Evolutionary conservation across 2,113 vertebrate genomes (phyloP).

Genomic region (Protomyctophum bolini): DNA sequence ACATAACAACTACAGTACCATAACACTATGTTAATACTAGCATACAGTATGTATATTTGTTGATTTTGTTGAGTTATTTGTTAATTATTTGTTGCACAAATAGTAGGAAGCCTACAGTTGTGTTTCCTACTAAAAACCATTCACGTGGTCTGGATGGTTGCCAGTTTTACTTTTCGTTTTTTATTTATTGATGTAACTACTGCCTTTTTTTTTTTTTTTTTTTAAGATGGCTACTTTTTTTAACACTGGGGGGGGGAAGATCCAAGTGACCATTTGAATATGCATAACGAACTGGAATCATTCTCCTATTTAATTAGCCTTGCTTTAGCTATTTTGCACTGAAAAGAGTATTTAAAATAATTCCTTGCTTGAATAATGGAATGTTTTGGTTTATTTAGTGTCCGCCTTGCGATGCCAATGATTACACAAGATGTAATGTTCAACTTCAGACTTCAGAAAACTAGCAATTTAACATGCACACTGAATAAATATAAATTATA

Average conservation of each 20-base stretch:
- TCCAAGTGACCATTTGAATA: constrained; percentile 7
- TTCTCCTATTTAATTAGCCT: constrained; percentile 52
- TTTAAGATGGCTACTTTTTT: constrained; percentile 25
- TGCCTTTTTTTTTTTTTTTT: constrained; percentile 47
- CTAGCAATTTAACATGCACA: constrained; percentile 63
- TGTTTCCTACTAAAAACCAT: constrained; percentile 30
- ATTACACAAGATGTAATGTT: constrained; percentile 23
- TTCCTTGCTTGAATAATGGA: constrained; percentile 40
- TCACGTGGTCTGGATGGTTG: constrained; percentile 42
- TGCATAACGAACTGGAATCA: constrained; percentile 5
- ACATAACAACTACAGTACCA: constrained; percentile 45
- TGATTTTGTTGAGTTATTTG: constrained; percentile 47
- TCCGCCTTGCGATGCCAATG: constrained; percentile 29
- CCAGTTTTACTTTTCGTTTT: constrained; percentile 47
- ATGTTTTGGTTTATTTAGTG: constrained; percentile 45
- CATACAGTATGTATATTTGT: constrained; percentile 47
- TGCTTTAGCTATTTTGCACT: constrained; percentile 74
- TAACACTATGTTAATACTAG: constrained; percentile 48
- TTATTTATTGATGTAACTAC: constrained; percentile 61
- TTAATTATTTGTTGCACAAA: constrained; percentile 51
- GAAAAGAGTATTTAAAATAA: constrained; percentile 47
- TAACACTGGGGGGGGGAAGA: constrained; percentile 14
- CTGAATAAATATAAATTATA: constrained; percentile 45
- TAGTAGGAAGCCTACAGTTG: constrained; percentile 20
- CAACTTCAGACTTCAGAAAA: constrained; percentile 1